Evolutionary conservation across 2,797 vertebrate genomes (phyloP), one percentile per base, ranked within the genome.

Genomic region (Spinus pinus): DNA sequence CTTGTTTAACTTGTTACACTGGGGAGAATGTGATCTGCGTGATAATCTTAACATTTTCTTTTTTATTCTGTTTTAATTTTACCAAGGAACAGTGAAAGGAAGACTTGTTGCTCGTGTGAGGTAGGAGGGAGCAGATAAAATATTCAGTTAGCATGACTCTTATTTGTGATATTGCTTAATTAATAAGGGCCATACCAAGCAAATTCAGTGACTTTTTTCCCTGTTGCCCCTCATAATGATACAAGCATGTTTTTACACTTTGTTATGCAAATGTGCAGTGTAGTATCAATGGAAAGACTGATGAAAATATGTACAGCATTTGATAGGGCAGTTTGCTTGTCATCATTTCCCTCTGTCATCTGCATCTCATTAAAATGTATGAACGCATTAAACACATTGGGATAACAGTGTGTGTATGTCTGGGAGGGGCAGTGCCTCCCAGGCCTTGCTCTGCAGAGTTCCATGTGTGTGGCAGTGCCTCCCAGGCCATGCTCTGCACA

Each of bases 311-410:
- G 54, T 66, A 33, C 51, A 69, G 88, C 50, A 44, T 93, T 79
- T 79, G 81, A 79, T 92, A 92, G 91, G 83, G 83, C 74, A 92
- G 73, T 83, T 91, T 84, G 66, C 81, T 66, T 88, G 58, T 56
- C 65, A 37, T 69, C 2, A 1, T 90, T 69, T 88, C 46, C 25
- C 54, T 77, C 44, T 83, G 51, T 88, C 58, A 54, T 79, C 66
- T 58, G 54, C 50, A 81, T 78, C 65, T 54, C 8, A 10, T 94
- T 91, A 81, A 86, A 91, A 90, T 65, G 47, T 47, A 72, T 18
- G 50, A 72, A 41, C 64, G 13, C 7, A 18, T 57, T 62, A 44
- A 49, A 60, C 53, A 16, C 10, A 3, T 56, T n/a, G 56, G 56
- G 78, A 75, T 77, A 49, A 60, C 41, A 9, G 16, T 62, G 49